Evolutionary conservation across 1,140 invertebrate genomes (phyloP), one percentile per base, ranked within the genome.

Genomic region (Drosophila sturtevanti): DNA sequence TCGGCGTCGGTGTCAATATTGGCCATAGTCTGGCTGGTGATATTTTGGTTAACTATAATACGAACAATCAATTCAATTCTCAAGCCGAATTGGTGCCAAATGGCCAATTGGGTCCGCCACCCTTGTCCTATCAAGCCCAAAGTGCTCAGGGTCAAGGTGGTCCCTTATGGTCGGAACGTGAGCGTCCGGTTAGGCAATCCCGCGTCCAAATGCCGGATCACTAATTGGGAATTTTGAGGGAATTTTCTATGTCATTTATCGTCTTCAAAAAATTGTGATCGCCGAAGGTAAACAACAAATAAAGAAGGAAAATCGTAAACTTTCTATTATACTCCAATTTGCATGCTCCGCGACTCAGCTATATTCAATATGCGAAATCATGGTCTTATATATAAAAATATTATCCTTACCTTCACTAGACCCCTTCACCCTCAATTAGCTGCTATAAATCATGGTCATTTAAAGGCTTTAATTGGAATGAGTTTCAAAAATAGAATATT

Each of bases 61-160:
- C 38, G 1, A 86, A 86, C 68, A 86, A 86, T 24, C 82, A 86
- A 62, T 92, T 95, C 12, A 94, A 96, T 81, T 94, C 95, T 0
- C 94, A 96, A 62, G 94, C 95, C 55, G 95, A 96, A 78, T 95
- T 94, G 90, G 71, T 80, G 77, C 73, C 82, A 0, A 79, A 79
- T 10, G 63, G 75, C 12, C 81, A 84, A 62, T 44, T 90, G 18
- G 81, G 78, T 3, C 77, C 86, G n/a, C 85, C 84, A 1, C 73
- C 86, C 0, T 31, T 91, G 6, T 91, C 90, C 11, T 91, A 91
- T 44, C 90, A 91, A 74, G 80, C 90, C 1, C 89, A 92, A 48
- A 89, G 65, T 24, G 75, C 67, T 0, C 75, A 77, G 16, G 68
- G 73, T 12, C 68, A 63, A 4, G 63, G 59, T 3, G 48, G 31